Conservation (phyloP, 1,140 invertebrate genomes). For the Apis laboriosa region DNA sequence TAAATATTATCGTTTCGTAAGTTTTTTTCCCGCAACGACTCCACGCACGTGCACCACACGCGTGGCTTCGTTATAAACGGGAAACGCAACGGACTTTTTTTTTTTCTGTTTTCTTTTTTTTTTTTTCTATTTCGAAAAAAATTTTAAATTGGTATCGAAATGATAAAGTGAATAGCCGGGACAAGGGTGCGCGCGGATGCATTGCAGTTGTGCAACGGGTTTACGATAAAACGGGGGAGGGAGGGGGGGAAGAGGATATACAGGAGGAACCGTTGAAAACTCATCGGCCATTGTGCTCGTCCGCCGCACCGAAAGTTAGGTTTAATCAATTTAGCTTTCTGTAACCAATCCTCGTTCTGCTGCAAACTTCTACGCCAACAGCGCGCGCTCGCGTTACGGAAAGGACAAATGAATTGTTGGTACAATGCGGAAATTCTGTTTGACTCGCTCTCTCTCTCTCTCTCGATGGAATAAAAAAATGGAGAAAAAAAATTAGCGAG, state of each 20-base stretch:
- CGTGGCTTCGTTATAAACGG: neutral
- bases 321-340: constrained; percentile 61
- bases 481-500: too few species aligned
- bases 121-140: neutral
- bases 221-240: constrained; percentile 33
- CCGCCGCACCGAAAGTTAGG: constrained; percentile 54
- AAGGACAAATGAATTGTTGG: constrained; percentile 44
- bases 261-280: constrained; percentile 53
- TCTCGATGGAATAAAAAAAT: neutral
- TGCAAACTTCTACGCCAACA: constrained; percentile 22
- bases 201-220: constrained; percentile 37
- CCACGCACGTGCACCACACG: neutral
- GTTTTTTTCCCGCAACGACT: neutral
- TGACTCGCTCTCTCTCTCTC: neutral
- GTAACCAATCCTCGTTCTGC: constrained; percentile 46
- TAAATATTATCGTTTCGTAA: neutral
- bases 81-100: neutral
- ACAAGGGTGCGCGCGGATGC: neutral
- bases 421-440: constrained; percentile 12
- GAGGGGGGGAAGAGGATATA: neutral
- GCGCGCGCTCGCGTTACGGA: neutral
- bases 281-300: constrained; percentile 52
- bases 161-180: constrained; percentile 30
- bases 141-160: constrained; percentile 49
- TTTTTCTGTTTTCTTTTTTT: fast-evolving